Base-by-base conservation (phyloP, 2,113 vertebrate species). In the Nicator chloris region DNA sequence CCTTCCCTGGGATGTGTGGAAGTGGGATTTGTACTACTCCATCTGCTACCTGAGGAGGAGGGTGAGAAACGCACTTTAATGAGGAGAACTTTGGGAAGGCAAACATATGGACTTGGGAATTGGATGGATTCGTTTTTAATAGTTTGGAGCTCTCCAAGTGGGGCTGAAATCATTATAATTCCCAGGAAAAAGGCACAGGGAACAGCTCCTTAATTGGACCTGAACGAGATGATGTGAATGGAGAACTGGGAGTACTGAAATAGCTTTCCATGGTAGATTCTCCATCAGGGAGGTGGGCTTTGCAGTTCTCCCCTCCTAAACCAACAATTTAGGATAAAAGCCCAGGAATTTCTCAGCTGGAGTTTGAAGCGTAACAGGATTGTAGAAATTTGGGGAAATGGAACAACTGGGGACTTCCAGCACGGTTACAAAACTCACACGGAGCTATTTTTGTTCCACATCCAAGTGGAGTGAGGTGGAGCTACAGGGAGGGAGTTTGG, bases 1-100 rank as follows among this genome's bases (percentile, higher is more conserved):
- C 40, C 66, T 85, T 87, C 33, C 57, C 56, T 49, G 44, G 66
- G 70, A 49, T 47, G 10, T n/a, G 49, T 12, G 60, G 49, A 35
- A 94, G 70, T 68, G 69, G 37, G 82, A 40, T 90, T 93, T 93
- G 53, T 79, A 9, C 69, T 65, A 71, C 45, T 93, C 91, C 87
- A 82, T 91, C 90, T 94, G 81, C 70, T 31, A 26, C 85, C 90
- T 87, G 94, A 87, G 78, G 73, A 82, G 95, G 59, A 91, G 90
- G 69, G 76, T 30, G 63, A 85, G 78, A 85, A 91, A 88, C 5
- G 51, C 50, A 2, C 87, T 66, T 78, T 20, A 60, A 50, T 66
- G 31, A 91, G 21, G 92, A 78, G 65, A 70, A 16, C 78, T 85
- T 85, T 9, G 37, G 40, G 65, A 60, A 78, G 87, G 17, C 35